Evolutionary conservation across 1,140 invertebrate species (phyloP).

Genomic region (Zaprionus capensis): DNA sequence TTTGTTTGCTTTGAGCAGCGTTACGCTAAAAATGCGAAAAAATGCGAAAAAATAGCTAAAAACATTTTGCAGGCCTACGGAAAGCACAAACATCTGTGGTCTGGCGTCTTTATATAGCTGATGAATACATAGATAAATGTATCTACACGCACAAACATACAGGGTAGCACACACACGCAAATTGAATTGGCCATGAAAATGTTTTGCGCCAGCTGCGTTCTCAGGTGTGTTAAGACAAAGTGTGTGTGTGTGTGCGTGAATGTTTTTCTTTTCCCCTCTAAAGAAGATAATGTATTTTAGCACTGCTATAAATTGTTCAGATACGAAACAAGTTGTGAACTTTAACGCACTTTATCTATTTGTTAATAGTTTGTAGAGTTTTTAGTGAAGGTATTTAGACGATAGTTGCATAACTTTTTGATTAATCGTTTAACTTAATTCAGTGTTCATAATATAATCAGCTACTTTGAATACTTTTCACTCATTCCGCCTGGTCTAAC

Average conservation of each 20-base stretch:
- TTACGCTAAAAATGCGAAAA: constrained; percentile 22
- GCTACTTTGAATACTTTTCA: neutral
- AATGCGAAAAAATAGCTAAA: constrained; percentile 18
- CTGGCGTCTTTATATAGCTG: constrained; percentile 28
- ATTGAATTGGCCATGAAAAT: constrained; percentile 53
- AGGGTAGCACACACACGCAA: constrained; percentile 22
- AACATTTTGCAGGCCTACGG: constrained; percentile 46
- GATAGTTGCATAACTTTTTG: neutral
- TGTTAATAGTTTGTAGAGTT: neutral
- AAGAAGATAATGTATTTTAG: constrained; percentile 7
- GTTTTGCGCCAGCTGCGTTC: constrained; percentile 32
- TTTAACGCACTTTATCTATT: constrained; percentile 10
- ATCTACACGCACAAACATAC: neutral
- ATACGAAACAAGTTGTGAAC: neutral
- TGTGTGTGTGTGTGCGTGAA: constrained; percentile 23
- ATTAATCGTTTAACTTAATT: neutral
- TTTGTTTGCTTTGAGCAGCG: constrained; percentile 33
- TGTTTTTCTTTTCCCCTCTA: constrained; percentile 13
- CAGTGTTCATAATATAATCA: neutral
- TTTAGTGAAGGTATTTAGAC: neutral
- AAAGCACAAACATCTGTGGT: constrained; percentile 36
- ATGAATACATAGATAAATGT: constrained; percentile 12
- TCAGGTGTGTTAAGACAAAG: neutral
- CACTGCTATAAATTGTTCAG: constrained; percentile 13
- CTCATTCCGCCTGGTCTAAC: neutral